Evolutionary conservation across 2,888 invertebrate genomes (phyloP), one percentile per base, ranked within the genome.

Genomic region (Hypselothyrea guttata): DNA sequence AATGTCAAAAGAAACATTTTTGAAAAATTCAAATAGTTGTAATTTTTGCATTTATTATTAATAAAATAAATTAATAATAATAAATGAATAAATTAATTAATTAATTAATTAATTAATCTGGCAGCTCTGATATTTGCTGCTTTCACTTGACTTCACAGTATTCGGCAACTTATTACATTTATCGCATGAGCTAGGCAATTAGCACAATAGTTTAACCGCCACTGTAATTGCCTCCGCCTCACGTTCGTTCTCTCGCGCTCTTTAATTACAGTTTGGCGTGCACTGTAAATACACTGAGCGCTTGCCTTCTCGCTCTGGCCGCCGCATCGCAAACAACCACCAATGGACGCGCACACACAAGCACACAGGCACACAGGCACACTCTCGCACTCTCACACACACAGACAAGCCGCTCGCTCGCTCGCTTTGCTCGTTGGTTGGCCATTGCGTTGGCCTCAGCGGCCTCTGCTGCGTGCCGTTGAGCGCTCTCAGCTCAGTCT

Each of bases 401-500:
- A 66, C 74, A 34, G 8, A 30, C 48, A 16, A 34, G 5, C 3
- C 74, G 44, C 47, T 54, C 75, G 47, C 53, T n/a, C n/a, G n/a
- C n/a, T n/a, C n/a, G n/a, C n/a, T n/a, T n/a, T n/a, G n/a, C 47
- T 46, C 27, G 35, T 61, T 74, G 78, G 73, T 75, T 73, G 73
- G 73, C 75, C 75, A 75, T 73, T 74, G 71, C 65, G 49, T 56
- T 69, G 65, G 34, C 57, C 62, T 55, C 27, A 15, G 51, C 60
- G 51, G 58, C 49, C 57, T 57, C 51, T 47, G 42, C 37, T 31
- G 35, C 38, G 8, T 16, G 42, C 15, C 15, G 16, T 18, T 42
- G 31, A 35, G 18, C 34, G 54, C n/a, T 75, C 35, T 30, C 52
- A 56, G 49, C 16, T 58, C 81, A 74, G 86, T 77, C 47, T 63